Percentiles rank a stretch among this genome's conserved stretches.
phyloP scores from a whole-genome alignment of 2,888 invertebrate genomes.

The Teinopalpus imperialis region DNA sequence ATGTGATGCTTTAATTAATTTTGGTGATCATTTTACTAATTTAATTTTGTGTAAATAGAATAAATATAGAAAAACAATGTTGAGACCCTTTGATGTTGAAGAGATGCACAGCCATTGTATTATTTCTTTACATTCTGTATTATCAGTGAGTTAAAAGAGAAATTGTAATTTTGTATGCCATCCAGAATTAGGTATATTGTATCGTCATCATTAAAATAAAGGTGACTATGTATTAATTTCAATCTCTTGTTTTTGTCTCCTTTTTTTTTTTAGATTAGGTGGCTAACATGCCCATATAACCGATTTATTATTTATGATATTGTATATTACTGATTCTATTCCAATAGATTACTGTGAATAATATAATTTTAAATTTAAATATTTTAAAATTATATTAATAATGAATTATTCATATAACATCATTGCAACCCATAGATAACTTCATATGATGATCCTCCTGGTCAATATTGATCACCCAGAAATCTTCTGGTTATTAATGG shows the following conservation, averaged over 20 bases:
- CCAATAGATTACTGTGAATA: too few relatives aligned
- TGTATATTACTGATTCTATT: too few relatives aligned
- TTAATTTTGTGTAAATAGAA: slow-evolving; percentile 21
- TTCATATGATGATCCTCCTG: too few relatives aligned
- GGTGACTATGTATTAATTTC: slow-evolving; percentile 34
- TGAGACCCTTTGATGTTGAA: slow-evolving; percentile 8
- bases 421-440: too few relatives aligned
- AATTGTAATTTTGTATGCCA: slow-evolving; percentile 39
- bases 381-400: too few relatives aligned
- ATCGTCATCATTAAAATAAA: slow-evolving; percentile 57
- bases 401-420: too few relatives aligned
- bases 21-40: slow-evolving; percentile 2
- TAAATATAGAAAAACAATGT: slow-evolving; percentile 18
- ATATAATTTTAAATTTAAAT: too few relatives aligned
- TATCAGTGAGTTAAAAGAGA: slow-evolving; percentile 31
- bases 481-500: too few relatives aligned
- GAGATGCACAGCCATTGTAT: slow-evolving; percentile 14
- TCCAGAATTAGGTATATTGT: slow-evolving; percentile 40
- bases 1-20: not conserved
- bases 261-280: slow-evolving; percentile 13
- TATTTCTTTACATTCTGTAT: slow-evolving; percentile 11
- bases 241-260: slow-evolving; percentile 4
- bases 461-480: too few relatives aligned
- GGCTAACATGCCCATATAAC: too few relatives aligned
- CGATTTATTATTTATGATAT: too few relatives aligned